Base-by-base conservation (phyloP, 2,888 invertebrate species). In the Cheilosia variabilis region DNA sequence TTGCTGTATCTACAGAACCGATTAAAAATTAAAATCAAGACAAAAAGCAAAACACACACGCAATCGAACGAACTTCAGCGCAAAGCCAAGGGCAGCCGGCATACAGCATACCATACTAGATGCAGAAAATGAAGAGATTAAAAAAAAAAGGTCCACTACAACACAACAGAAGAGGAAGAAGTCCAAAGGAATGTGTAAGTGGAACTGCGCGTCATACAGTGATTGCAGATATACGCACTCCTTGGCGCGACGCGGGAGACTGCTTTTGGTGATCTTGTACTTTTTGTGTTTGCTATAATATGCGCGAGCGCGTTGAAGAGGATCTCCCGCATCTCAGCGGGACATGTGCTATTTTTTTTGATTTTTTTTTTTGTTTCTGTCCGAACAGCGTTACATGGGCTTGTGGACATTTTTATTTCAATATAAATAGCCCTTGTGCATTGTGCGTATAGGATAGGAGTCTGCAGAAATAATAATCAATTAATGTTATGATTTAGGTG, bases 21-120 rank as follows among this genome's bases (percentile, higher is more conserved):
- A 84, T 84, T 84, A 84, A 84, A 84, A 84, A 80, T 75, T 84
- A 79, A 83, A 83, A 83, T 83, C 57, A 37, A 66, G 17, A n/a
- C 19, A 45, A 43, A 24, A 58, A 15, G 9, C 34, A 57, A 55
- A 55, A 52, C 24, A 22, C 24, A 22, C 10, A 53, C 37, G 37
- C 62, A 50, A 43, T 71, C 77, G 65, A 79, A 75, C 84, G 80
- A 80, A 79, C 68, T 84, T 62, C 52, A 53, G 69, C 68, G 52
- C 50, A 58, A 75, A 47, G 69, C 84, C 80, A 84, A 84, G 84
- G 84, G 79, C 84, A 84, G 57, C 52, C 37, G 19, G 31, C 37
- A 57, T 17, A 7, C 72, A 10, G 17, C 37, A 62, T 17, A 7
- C 72, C 37, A 62, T 17, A 7, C 72, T 68, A 63, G 57, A 45